These are phyloP conservation scores for Merluccius polli DNA, from an alignment of 2,797 vertebrate genomes.

Conservation along the genomic window DNA sequence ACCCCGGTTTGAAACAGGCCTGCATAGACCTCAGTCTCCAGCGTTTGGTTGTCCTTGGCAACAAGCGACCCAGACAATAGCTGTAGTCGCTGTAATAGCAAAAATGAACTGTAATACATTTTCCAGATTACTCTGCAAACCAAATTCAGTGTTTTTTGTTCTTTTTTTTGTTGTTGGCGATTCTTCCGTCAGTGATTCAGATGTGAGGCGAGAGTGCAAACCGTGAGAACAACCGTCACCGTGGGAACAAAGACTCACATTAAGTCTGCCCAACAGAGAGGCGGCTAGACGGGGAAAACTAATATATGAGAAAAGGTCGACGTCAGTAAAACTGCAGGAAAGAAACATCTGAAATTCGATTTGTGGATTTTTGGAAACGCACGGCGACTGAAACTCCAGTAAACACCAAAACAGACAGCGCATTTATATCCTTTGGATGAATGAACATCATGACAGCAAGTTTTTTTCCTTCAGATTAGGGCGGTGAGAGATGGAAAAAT, in stretches of 20 bases:
- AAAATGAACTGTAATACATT: neutral
- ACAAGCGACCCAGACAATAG: neutral
- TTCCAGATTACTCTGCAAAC: neutral
- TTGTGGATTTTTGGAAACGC: neutral
- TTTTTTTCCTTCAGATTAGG: neutral
- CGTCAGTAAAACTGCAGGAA: neutral
- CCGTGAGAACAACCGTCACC: neutral
- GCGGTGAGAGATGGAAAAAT: neutral
- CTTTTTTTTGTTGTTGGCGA: neutral
- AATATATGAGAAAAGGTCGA: too few species aligned
- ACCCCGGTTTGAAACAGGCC: neutral
- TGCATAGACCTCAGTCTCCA: neutral
- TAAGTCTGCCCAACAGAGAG: too few species aligned
- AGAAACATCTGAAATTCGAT: neutral
- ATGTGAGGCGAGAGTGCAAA: neutral
- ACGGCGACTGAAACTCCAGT: neutral
- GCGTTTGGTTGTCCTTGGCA: neutral
- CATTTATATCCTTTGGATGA: neutral
- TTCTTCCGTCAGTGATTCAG: neutral
- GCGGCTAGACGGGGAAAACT: too few species aligned
- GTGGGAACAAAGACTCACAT: too few species aligned
- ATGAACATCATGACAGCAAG: neutral
- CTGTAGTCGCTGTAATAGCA: neutral
- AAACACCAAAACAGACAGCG: neutral
- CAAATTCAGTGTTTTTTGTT: neutral